Conservation (phyloP, 2,113 vertebrate genomes). For the Apus apus region DNA sequence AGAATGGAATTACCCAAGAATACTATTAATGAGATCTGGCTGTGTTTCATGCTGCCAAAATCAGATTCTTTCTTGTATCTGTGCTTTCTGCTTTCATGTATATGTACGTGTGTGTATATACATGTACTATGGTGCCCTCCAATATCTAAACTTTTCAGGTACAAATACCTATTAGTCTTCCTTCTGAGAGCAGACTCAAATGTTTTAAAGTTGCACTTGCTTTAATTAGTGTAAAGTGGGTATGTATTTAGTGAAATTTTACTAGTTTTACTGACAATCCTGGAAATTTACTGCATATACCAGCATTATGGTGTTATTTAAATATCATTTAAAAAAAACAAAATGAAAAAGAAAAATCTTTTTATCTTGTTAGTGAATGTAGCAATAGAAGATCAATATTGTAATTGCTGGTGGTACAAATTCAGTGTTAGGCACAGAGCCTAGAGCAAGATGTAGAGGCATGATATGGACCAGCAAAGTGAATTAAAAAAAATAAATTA, state of each 20-base stretch:
- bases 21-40: background rate
- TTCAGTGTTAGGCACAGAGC: background rate
- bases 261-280: background rate
- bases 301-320: background rate
- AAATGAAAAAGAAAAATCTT: too few species aligned
- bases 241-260: background rate
- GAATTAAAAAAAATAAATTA: fast-evolving
- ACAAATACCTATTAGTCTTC: background rate
- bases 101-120: background rate
- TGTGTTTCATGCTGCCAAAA: background rate
- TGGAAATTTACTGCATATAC: background rate
- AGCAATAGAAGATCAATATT: constrained; percentile 1
- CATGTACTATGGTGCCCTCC: background rate
- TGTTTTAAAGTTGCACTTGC: background rate
- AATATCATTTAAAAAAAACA: background rate
- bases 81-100: too few species aligned
- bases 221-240: background rate
- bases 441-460: background rate
- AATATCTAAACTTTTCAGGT: background rate
- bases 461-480: background rate
- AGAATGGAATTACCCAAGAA: background rate
- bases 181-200: background rate
- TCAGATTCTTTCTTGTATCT: background rate
- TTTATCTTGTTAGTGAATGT: background rate
- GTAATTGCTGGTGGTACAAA: background rate